Conservation (phyloP, 2,797 vertebrate genomes). For the Eospalax fontanierii region DNA sequence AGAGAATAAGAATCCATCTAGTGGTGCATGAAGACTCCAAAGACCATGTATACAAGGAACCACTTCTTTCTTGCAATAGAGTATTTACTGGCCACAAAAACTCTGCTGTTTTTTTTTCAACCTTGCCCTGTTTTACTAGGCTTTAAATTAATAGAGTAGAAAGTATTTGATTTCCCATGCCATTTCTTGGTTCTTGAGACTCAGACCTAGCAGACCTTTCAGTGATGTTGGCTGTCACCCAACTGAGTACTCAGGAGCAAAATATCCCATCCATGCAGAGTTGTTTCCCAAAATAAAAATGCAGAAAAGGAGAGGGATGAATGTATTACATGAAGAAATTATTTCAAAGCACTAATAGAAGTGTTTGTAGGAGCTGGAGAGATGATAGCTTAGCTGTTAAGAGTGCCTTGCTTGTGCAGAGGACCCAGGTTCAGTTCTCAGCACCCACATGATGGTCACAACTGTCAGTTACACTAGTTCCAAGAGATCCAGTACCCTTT, state of each 20-base stretch:
- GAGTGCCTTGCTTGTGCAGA: too few species aligned
- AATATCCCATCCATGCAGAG: slow-evolving; percentile 5
- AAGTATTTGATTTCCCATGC: background rate
- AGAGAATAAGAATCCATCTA: background rate
- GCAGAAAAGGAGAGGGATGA: background rate
- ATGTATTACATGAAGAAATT: background rate
- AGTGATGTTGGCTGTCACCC: background rate
- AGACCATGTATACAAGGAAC: background rate
- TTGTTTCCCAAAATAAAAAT: slow-evolving; percentile 7
- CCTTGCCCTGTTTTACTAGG: background rate
- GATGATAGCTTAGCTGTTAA: too few species aligned
- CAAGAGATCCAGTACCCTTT: too few species aligned
- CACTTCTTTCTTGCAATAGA: slow-evolving; percentile 28
- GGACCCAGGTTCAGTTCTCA: too few species aligned
- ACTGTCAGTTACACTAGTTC: too few species aligned
- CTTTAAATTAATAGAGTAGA: slow-evolving; percentile 40
- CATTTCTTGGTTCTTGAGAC: slow-evolving; percentile 49
- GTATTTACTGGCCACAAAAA: background rate
- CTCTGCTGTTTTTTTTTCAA: background rate
- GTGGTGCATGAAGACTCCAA: background rate
- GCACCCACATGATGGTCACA: too few species aligned
- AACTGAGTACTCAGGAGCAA: background rate
- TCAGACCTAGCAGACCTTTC: background rate
- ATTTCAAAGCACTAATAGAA: background rate
- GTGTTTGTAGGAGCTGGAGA: too few species aligned